phyloP scores from a whole-genome alignment of 2,797 vertebrate genomes.

The Neosalanx taihuensis region DNA sequence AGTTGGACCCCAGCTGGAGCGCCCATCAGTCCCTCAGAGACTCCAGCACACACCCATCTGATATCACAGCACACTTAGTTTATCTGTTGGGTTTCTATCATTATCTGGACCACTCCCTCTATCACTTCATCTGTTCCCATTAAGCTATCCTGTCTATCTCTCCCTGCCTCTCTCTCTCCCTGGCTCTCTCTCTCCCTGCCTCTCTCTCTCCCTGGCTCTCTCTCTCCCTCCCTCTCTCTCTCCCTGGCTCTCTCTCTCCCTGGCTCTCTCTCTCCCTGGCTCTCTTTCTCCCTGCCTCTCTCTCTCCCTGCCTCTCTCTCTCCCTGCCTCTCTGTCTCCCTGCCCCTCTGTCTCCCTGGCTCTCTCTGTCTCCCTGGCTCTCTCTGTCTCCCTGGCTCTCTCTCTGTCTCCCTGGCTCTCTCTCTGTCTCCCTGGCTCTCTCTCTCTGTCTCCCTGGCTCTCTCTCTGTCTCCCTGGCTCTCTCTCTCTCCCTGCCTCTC shows the following conservation, averaged over 20 bases:
- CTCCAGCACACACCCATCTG: conserved; percentile 6
- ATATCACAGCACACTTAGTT: conserved; percentile 37
- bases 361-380: neutral
- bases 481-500: neutral
- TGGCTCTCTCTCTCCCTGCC: neutral
- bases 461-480: neutral
- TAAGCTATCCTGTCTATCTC: conserved; percentile 4
- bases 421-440: neutral
- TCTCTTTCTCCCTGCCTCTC: conserved; percentile 19
- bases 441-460: neutral
- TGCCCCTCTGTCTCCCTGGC: too few species aligned
- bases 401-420: neutral
- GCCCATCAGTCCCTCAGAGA: conserved; percentile 50
- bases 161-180: neutral
- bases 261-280: conserved; percentile 21
- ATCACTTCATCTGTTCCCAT: conserved; percentile 38
- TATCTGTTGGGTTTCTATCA: conserved; percentile 47
- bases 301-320: conserved; percentile 16
- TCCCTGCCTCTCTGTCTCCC: too few species aligned
- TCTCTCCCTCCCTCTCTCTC: too few species aligned
- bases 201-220: neutral
- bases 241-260: conserved; percentile 4
- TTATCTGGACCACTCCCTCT: conserved; percentile 52
- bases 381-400: neutral
- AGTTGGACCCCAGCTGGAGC: conserved; percentile 49